Percentiles rank a stretch among this genome's conserved stretches.
Conservation (phyloP, 2,888 invertebrate species). For the Tuta absoluta region DNA sequence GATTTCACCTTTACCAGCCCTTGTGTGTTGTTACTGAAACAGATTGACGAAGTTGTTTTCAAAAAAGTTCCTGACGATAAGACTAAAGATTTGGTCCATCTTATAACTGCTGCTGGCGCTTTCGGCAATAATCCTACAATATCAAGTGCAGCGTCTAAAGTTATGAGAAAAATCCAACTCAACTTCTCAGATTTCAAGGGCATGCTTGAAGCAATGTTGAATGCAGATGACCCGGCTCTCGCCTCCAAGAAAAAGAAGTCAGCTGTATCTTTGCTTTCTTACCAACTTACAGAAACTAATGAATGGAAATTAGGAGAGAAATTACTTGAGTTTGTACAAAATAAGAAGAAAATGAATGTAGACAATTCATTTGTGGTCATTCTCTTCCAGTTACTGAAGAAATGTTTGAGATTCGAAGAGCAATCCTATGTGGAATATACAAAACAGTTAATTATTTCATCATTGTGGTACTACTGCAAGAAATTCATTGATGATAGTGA, state of each 20-base stretch:
- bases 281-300: conserved; percentile 83
- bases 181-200: conserved; percentile 82
- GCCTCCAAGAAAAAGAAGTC: conserved; percentile 73
- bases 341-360: conserved; percentile 88
- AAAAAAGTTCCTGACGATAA: conserved; percentile 69
- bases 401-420: conserved; percentile 90
- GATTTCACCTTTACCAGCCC: conserved; percentile 61
- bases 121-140: conserved; percentile 82
- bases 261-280: conserved; percentile 71
- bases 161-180: conserved; percentile 85
- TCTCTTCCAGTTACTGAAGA: conserved; percentile 89
- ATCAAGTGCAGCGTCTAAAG: conserved; percentile 81
- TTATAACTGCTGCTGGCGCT: conserved; percentile 80
- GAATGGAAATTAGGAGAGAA: conserved; percentile 91
- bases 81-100: conserved; percentile 72
- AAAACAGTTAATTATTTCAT: conserved; percentile 91
- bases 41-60: conserved; percentile 80
- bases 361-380: conserved; percentile 85
- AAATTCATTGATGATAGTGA: conserved; percentile 75
- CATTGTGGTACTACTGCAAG: conserved; percentile 86
- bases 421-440: conserved; percentile 92
- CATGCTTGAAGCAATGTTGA: conserved; percentile 83
- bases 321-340: conserved; percentile 91
- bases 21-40: conserved; percentile 78
- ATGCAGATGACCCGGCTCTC: conserved; percentile 65